Base-by-base conservation (phyloP, 2,113 vertebrate genomes). In the Elaphurus davidianus region DNA sequence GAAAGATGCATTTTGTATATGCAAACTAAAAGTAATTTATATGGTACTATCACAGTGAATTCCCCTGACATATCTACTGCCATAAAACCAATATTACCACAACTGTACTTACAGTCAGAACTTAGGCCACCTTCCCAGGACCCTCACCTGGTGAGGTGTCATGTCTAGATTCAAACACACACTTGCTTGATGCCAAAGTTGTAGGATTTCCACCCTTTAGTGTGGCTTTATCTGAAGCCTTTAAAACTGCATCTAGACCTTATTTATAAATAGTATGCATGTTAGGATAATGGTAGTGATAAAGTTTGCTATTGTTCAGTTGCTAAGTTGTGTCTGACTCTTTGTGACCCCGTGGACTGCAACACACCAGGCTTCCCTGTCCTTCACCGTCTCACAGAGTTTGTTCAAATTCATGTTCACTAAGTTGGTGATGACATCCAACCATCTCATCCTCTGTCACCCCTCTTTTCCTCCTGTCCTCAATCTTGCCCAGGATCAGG, bases 71-170 rank as follows among this genome's bases (percentile, higher is more conserved):
- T 0, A 1, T 27, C 36, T 81, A 23, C 19, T 3, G 1, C 33
- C 25, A 7, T 5, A 9, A 11, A 2, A 23, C 2, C 9, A 2
- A 0, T 0, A 15, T 23, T n/a, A 1, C 36, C 12, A 17, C 21
- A 30, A 14, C 7, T 4, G 43, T 3, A 4, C n/a, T 6, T 16
- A 59, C 47, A 33, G 4, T 40, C 54, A 19, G 71, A 28, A 60
- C 55, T 19, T 3, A 21, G 3, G 1, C 23, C 19, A 16, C 52
- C 33, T 40, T n/a, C 36, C 59, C 2, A 9, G 27, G 9, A 62
- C 33, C 59, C 3, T 1, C 3, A 6, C 4, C 30, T 60, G 60
- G 11, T 12, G 3, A 4, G 15, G 2, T 25, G 7, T 27, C 33
- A 2, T 1, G 3, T 12, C 27, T 27, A 30, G 15, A 28, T 47